Percentiles rank a stretch among this genome's conserved stretches.
Evolutionary conservation across 2,888 invertebrate species (phyloP).

Genomic region (Caenorhabditis parvicauda): DNA sequence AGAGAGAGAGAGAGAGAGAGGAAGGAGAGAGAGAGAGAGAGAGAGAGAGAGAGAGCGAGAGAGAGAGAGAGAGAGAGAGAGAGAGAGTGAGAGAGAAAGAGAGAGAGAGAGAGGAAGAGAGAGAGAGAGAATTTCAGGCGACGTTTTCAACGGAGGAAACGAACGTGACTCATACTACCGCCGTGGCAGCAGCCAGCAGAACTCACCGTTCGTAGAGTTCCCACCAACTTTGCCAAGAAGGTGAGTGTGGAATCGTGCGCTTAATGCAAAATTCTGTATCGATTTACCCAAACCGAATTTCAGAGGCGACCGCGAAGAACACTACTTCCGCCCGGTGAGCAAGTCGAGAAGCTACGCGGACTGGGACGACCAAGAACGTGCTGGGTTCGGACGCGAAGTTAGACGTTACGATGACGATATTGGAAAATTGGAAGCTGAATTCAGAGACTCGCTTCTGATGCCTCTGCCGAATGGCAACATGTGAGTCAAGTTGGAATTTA

Average conservation of each 20-base stretch:
- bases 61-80: neutral
- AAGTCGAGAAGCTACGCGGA: slow-evolving; percentile 60
- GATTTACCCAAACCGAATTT: too few species aligned
- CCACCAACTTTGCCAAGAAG: slow-evolving; percentile 60
- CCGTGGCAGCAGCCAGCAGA: slow-evolving; percentile 38
- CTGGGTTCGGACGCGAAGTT: slow-evolving; percentile 28
- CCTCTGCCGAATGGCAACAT: slow-evolving; percentile 55
- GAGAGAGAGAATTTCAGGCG: slow-evolving; percentile 26
- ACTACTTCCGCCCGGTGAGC: slow-evolving; percentile 42
- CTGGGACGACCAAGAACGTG: slow-evolving; percentile 55
- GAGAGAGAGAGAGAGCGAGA: neutral
- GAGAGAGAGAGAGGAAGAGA: neutral
- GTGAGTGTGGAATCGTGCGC: too few species aligned
- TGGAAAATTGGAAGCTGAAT: slow-evolving; percentile 50
- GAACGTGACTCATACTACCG: slow-evolving; percentile 35
- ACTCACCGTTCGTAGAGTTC: slow-evolving; percentile 59
- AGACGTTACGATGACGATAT: slow-evolving; percentile 51
- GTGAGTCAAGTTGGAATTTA: slow-evolving; percentile 12
- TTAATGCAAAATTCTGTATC: too few species aligned
- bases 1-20: neutral
- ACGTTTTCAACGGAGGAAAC: slow-evolving; percentile 45
- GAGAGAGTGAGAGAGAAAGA: neutral
- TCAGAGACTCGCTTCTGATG: slow-evolving; percentile 56
- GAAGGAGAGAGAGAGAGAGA: too few species aligned
- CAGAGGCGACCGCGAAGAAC: slow-evolving; percentile 15